Percentiles rank a stretch among this genome's conserved stretches.
Conservation (phyloP, 2,797 vertebrate species). For the Naso thynnoides region DNA sequence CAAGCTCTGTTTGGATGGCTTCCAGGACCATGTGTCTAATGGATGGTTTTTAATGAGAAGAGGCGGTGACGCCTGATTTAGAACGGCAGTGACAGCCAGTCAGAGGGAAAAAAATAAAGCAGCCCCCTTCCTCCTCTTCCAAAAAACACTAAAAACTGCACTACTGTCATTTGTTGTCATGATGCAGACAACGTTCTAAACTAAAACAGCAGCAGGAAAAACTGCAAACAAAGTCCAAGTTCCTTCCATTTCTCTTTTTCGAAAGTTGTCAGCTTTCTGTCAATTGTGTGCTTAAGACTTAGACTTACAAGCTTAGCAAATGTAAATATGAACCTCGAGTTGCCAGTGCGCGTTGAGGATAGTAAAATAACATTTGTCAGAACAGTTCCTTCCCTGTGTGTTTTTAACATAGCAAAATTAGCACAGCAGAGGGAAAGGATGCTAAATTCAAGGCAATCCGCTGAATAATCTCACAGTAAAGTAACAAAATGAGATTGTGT, state of each 20-base stretch:
- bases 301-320: conserved; percentile 59
- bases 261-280: conserved; percentile 74
- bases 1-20: conserved; percentile 70
- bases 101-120: conserved; percentile 53
- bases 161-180: conserved; percentile 70
- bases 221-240: conserved; percentile 73
- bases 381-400: conserved; percentile 44
- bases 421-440: conserved; percentile 41
- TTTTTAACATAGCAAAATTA: conserved; percentile 62
- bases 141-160: conserved; percentile 62
- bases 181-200: conserved; percentile 59
- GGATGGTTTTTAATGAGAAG: conserved; percentile 80
- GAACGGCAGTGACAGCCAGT: conserved; percentile 78
- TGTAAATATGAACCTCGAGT: conserved; percentile 62
- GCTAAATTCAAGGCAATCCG: conserved; percentile 38
- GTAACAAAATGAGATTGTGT: conserved; percentile 70
- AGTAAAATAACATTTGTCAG: conserved; percentile 62
- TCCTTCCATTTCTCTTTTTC: conserved; percentile 61
- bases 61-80: conserved; percentile 73
- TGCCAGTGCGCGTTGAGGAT: conserved; percentile 51
- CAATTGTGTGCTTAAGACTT: conserved; percentile 62
- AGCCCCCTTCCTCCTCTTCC: conserved; percentile 1
- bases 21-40: conserved; percentile 75
- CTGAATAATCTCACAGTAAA: conserved; percentile 53
- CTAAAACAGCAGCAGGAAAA: conserved; percentile 73